Evolutionary conservation across 1,140 invertebrate species (phyloP).

Genomic region (Bursaphelenchus mucronatus): DNA sequence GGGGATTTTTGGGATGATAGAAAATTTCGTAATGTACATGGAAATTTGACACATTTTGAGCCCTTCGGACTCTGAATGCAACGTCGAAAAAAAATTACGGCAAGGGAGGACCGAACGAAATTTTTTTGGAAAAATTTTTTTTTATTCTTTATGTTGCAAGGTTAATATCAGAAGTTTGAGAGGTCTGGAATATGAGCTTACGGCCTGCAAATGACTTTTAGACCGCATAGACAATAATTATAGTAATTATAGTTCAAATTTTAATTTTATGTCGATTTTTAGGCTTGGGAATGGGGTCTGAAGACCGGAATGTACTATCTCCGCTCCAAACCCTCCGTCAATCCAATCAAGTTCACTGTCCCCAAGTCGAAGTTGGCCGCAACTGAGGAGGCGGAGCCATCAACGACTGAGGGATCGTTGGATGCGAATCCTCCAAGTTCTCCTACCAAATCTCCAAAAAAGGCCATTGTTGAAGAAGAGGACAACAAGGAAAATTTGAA

Average conservation of each 20-base stretch:
- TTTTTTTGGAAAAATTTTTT: too few species aligned
- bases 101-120: too few species aligned
- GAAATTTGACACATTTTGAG: too few species aligned
- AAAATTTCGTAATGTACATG: too few species aligned
- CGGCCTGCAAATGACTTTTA: too few species aligned
- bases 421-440: neutral
- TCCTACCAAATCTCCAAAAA: neutral
- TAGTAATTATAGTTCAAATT: neutral
- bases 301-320: conserved; percentile 99
- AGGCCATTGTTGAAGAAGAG: neutral
- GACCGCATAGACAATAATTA: neutral
- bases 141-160: too few species aligned
- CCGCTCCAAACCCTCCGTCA: conserved; percentile 86
- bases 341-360: conserved; percentile 93
- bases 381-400: neutral
- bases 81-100: too few species aligned
- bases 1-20: neutral
- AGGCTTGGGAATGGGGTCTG: conserved; percentile 68
- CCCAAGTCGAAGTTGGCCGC: conserved; percentile 63
- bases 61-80: too few species aligned
- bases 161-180: too few species aligned
- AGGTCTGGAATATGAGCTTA: too few species aligned
- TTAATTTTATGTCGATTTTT: neutral
- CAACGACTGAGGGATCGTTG: neutral
- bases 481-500: neutral